phyloP scores from a whole-genome alignment of 2,888 invertebrate genomes.

The Hetaerina titia region DNA sequence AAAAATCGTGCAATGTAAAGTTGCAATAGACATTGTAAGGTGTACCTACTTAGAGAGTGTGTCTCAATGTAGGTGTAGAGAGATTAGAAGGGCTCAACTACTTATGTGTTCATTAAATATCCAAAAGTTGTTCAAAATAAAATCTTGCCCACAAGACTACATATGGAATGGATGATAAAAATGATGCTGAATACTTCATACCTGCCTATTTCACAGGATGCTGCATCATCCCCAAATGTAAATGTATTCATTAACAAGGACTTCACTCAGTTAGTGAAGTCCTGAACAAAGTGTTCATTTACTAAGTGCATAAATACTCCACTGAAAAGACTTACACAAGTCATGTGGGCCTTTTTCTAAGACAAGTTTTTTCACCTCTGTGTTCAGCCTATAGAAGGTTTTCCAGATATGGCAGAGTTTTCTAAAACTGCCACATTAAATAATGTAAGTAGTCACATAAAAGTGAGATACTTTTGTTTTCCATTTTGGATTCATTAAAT shows the following conservation, averaged over 20 bases:
- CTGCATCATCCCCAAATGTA: not conserved
- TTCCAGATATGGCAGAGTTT: slow-evolving; percentile 53
- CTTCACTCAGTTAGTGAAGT: slow-evolving; percentile 26
- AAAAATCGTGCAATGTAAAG: not conserved
- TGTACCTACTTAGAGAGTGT: not conserved
- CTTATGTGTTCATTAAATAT: slow-evolving; percentile 14
- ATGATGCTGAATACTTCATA: not conserved
- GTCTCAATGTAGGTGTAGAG: not conserved
- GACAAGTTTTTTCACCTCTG: slow-evolving; percentile 62
- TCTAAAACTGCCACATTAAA: not conserved
- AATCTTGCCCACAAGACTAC: slow-evolving; percentile 6
- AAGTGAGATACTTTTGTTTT: not conserved
- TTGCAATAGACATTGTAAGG: not conserved
- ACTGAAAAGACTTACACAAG: not conserved
- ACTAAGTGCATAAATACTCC: not conserved
- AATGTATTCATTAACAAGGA: slow-evolving; percentile 4
- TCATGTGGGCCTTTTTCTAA: slow-evolving; percentile 24
- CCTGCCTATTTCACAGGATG: not conserved
- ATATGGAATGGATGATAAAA: not conserved
- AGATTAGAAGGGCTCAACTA: not conserved
- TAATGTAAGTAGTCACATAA: not conserved
- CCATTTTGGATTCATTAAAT: not conserved
- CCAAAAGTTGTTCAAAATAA: slow-evolving; percentile 20
- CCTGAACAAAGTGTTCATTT: slow-evolving; percentile 59
- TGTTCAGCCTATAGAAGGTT: slow-evolving; percentile 56